Percentiles rank a stretch among this genome's conserved stretches.
Evolutionary conservation across 1,140 invertebrate species (phyloP).

Genomic region (Delia radicum): DNA sequence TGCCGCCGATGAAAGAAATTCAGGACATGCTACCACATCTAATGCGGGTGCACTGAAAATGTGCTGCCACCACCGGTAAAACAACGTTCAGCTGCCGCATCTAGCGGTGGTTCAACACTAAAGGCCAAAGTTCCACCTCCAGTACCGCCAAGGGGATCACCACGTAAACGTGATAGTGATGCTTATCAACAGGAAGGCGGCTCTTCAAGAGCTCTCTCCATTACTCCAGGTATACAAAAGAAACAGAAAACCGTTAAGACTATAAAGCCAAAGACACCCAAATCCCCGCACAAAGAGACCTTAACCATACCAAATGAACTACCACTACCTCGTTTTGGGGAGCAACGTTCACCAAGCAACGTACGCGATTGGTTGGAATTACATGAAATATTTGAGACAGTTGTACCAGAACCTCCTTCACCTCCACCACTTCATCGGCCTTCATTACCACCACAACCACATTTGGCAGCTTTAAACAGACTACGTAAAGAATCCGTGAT

Average conservation of each 20-base stretch:
- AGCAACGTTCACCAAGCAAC: constrained; percentile 51
- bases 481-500: neutral
- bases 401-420: neutral
- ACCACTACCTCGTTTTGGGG: constrained; percentile 42
- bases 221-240: constrained; percentile 42
- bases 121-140: constrained; percentile 75
- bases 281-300: constrained; percentile 5
- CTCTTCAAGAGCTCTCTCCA: constrained; percentile 29
- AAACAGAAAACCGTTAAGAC: constrained; percentile 9
- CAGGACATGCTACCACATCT: neutral
- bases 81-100: constrained; percentile 35
- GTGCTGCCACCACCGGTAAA: constrained; percentile 40
- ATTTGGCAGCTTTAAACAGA: neutral
- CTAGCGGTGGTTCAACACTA: constrained; percentile 27
- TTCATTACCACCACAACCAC: neutral
- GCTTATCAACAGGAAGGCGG: constrained; percentile 25
- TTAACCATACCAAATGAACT: neutral
- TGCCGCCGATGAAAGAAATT: neutral
- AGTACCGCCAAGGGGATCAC: constrained; percentile 78
- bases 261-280: neutral
- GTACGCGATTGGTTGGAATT: constrained; percentile 53
- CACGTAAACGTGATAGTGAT: constrained; percentile 56
- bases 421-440: constrained; percentile 8
- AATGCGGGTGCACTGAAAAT: constrained; percentile 26
- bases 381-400: constrained; percentile 46